Evolutionary conservation across 2,888 invertebrate species (phyloP), one percentile per base, ranked within the genome.

Genomic region (Baccha elongata): DNA sequence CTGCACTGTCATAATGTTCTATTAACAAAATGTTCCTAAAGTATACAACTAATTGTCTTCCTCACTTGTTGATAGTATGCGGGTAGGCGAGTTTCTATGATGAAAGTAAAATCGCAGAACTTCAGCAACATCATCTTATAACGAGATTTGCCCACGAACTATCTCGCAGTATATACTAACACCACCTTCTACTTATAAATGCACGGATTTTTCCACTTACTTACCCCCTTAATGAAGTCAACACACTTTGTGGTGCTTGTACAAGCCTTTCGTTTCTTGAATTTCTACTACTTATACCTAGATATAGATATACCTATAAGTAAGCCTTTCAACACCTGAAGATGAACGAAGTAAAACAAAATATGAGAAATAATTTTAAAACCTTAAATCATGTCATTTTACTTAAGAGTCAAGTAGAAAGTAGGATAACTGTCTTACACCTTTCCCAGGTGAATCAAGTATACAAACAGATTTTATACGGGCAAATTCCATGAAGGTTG

Each of bases 181-280:
- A 50, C 15, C 26, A 50, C 29, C 29, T 50, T 52, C 29, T 50
- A 64, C 68, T 69, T 64, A 48, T 58, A 69, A 37, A 42, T 35
- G 55, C 71, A 81, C 23, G 29, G 76, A 72, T 72, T 72, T 68
- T 72, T 83, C 76, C 71, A 76, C 81, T 67, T 72, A 64, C 71
- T 76, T 76, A 76, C 53, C 67, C 19, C 53, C 29, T 62, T 55
- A 62, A 50, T 42, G 40, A 71, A 76, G 81, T 71, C 72, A 72
- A 76, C 76, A 83, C 35, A 71, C 37, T 67, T 64, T 40, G 29
- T 65, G 69, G 46, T 29, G 40, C 50, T 65, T 23, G n/a, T n/a
- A 46, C 40, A 21, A 37, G 42, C 26, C 69, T 42, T 46, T 32
- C 50, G 15, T 46, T 35, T 29, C 11, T 10, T 5, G 29, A n/a